Evolutionary conservation across 1,140 invertebrate species (phyloP).

Genomic region (Platyscapa corneri): DNA sequence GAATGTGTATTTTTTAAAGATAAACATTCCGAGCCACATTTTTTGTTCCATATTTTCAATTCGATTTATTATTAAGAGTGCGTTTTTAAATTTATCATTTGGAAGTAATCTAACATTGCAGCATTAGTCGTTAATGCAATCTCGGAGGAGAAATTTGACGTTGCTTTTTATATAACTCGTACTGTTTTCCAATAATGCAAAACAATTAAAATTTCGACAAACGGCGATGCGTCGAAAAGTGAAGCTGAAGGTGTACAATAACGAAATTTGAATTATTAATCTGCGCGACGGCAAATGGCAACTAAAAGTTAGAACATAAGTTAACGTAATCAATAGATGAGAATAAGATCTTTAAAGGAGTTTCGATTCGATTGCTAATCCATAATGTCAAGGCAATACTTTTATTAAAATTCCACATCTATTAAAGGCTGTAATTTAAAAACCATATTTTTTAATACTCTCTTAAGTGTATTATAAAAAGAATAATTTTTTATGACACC

Average conservation of each 20-base stretch:
- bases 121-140: background rate
- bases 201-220: background rate
- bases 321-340: no score
- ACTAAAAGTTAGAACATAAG: background rate
- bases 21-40: no score
- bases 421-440: background rate
- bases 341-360: background rate
- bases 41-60: no score
- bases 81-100: background rate
- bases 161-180: background rate
- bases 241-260: no score
- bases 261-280: no score
- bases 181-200: background rate
- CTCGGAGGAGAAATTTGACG: background rate
- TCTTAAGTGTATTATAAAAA: conserved; percentile 13
- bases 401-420: background rate
- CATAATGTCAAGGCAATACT: background rate
- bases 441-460: background rate
- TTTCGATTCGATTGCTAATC: background rate
- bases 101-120: background rate
- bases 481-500: background rate
- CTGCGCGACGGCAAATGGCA: background rate
- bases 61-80: background rate
- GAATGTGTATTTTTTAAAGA: no score
- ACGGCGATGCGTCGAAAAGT: background rate